Conservation (phyloP, 1,140 invertebrate species). For the Drosophila azteca region DNA sequence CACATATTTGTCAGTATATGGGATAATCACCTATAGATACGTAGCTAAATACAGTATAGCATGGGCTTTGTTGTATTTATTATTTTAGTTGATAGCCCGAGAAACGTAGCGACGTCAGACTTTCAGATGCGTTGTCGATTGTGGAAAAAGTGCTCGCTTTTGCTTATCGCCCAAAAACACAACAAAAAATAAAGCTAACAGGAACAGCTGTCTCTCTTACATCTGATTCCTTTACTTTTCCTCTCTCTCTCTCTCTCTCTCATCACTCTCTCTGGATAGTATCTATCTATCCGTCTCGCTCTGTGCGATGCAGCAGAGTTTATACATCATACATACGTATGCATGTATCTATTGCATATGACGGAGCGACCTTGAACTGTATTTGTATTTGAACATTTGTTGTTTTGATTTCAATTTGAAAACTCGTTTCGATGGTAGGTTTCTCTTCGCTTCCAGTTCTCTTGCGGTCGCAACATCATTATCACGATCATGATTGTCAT, state of each 20-base stretch:
- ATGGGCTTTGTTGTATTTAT: conserved; percentile 23
- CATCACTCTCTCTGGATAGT: too few relatives aligned
- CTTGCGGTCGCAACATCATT: conserved; percentile 27
- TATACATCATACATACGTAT: background rate
- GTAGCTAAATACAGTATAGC: background rate
- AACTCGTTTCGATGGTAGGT: conserved; percentile 32
- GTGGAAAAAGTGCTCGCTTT: background rate
- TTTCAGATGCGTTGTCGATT: conserved; percentile 16
- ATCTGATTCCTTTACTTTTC: too few relatives aligned
- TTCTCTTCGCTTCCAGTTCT: conserved; percentile 15
- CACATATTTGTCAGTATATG: too few relatives aligned
- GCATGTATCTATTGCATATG: too few relatives aligned
- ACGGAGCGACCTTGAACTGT: conserved; percentile 31
- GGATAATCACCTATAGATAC: background rate
- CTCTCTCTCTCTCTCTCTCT: too few relatives aligned
- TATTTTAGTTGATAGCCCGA: conserved; percentile 21
- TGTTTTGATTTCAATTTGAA: conserved; percentile 13
- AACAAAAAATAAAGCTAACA: too few relatives aligned
- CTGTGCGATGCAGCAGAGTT: conserved; percentile 11
- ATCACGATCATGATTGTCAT: conserved; percentile 16
- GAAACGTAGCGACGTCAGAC: conserved; percentile 4
- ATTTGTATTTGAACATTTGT: conserved; percentile 21
- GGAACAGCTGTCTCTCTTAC: too few relatives aligned
- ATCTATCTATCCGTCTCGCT: too few relatives aligned
- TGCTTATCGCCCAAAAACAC: background rate